Percentiles rank a stretch among this genome's conserved stretches.
Evolutionary conservation across 2,797 vertebrate species (phyloP).

Genomic region (Echeneis naucrates): DNA sequence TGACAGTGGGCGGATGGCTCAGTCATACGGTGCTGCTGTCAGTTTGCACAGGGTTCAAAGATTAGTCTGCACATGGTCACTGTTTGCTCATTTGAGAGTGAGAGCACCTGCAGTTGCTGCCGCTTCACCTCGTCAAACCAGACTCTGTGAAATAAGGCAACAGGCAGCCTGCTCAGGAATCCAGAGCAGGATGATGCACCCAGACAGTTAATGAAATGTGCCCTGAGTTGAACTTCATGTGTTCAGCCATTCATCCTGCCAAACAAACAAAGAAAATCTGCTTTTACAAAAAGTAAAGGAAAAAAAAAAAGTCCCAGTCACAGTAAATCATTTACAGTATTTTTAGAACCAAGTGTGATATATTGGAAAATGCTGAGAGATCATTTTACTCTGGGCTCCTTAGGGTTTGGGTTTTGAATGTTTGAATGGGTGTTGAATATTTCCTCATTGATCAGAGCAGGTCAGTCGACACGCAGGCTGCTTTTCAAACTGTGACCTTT

Average conservation of each 20-base stretch:
- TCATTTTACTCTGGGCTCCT: background rate
- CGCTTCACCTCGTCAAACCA: conserved; percentile 14
- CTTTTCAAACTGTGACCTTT: background rate
- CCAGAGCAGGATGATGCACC: background rate
- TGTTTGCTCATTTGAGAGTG: conserved; percentile 54
- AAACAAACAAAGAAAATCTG: conserved; percentile 7
- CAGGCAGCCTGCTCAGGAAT: background rate
- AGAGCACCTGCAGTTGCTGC: conserved; percentile 44
- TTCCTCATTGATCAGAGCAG: background rate
- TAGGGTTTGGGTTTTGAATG: no score
- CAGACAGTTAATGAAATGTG: conserved; percentile 2
- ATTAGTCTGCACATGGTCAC: conserved; percentile 47
- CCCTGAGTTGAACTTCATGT: conserved; percentile 10
- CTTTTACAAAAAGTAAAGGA: background rate
- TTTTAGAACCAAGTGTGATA: conserved; percentile 15
- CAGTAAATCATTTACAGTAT: conserved; percentile 16
- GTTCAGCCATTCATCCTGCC: conserved; percentile 11
- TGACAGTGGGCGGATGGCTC: conserved; percentile 29
- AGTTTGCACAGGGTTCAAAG: conserved; percentile 77
- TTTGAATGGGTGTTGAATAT: no score
- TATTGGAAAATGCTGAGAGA: background rate
- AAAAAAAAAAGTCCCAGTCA: background rate
- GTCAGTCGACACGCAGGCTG: background rate
- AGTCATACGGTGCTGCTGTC: conserved; percentile 37
- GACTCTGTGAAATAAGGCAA: conserved; percentile 6